Evolutionary conservation across 2,797 vertebrate species (phyloP), one percentile per base, ranked within the genome.

Genomic region (Pogoniulus pusillus): DNA sequence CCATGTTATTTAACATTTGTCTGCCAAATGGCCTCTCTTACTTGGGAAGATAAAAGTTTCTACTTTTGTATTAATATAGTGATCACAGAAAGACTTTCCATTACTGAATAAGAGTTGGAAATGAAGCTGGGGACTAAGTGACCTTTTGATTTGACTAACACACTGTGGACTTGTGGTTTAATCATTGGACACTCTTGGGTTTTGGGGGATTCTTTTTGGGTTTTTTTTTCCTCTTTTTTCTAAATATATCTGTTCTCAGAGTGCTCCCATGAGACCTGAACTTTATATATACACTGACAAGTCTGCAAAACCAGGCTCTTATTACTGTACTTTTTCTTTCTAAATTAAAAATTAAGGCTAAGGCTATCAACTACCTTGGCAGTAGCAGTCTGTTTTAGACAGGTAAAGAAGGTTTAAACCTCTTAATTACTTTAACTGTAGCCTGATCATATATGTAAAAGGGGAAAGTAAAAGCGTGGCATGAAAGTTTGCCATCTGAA

Each of bases 21-120:
- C 41, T 91, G 87, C 79, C 82, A 96, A 95, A 92, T 63, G 75
- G 54, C 53, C 35, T 93, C 72, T 79, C 60, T 81, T 75, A 65
- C 49, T 63, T 60, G 26, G 49, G 24, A 71, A 90, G 88, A 78
- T 23, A 63, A 41, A 75, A 73, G 32, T 51, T 85, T 91, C 60
- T 68, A 29, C 39, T 88, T 94, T 66, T 53, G 13, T 27, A 43
- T 72, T 47, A 54, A 32, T 81, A 49, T 30, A 76, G 27, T 64
- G 69, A 85, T 51, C 29, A 64, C n/a, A 51, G 35, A 80, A 87
- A 63, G 37, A 77, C 39, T 65, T 84, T 68, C 47, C 29, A 26
- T 87, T 90, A 58, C 53, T 78, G 19, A 55, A 75, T 76, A 77
- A n/a, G 45, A 85, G n/a, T 15, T 80, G 59, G 75, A 87, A 93